Evolutionary conservation across 2,797 vertebrate species (phyloP), one percentile per base, ranked within the genome.

Genomic region (Alfaro cultratus): DNA sequence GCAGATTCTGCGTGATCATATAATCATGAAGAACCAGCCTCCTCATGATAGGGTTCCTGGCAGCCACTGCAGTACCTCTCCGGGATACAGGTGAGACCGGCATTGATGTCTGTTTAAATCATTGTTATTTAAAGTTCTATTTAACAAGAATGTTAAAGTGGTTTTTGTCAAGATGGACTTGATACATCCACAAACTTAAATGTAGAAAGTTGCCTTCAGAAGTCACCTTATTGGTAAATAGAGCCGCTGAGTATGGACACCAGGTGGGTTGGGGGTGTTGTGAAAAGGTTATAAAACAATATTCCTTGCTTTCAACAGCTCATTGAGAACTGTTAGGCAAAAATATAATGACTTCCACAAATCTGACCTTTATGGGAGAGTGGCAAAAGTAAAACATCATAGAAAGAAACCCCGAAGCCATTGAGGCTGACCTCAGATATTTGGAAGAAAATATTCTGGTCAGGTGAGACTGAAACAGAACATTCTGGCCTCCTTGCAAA

Each of bases 11-110:
- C 95, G 96, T 0, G 95, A 97, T 81, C 87, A 93, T 74, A 90
- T 95, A 62, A 97, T 98, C 57, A 97, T 97, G 89, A 97, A 97
- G 72, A 92, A 80, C 53, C 96, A 97, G 90, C 95, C 97, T 3
- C 94, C 94, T 34, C 93, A 96, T 79, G 96, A 97, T 81, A 96
- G 96, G 82, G 93, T 93, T 21, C 85, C 88, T 64, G 73, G 88
- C 55, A 94, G 86, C 82, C 95, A 94, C 55, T 81, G 91, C 85
- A 88, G 83, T 71, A 85, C 83, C 9, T 43, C 84, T 15, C 73
- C 80, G 51, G 91, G 86, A 77, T 94, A 91, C 87, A 87, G 92
- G 95, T 95, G 80, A 93, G 89, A 73, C 4, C 49, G 26, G 23
- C 47, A n/a, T 46, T 6, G 18, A 73, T 84, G 62, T 43, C 8